phyloP scores from a whole-genome alignment of 2,113 vertebrate genomes.

The Neodon shergylaensis region DNA sequence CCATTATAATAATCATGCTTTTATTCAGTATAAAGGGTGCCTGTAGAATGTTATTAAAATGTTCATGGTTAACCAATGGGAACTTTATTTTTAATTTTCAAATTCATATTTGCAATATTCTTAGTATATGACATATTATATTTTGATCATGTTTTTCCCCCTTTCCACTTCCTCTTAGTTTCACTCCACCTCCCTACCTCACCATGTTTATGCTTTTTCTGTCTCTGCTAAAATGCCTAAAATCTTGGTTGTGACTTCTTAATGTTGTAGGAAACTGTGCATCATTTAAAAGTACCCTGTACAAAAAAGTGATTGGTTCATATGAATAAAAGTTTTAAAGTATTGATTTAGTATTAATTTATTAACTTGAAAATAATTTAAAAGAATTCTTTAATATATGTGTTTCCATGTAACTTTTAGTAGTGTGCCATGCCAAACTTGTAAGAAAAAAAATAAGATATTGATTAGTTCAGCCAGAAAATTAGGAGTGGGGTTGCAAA shows the following conservation, averaged over 20 bases:
- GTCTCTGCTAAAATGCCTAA: background rate
- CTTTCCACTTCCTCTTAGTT: background rate
- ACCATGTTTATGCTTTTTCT: background rate
- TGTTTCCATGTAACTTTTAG: background rate
- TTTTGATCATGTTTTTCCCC: background rate
- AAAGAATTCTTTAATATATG: background rate
- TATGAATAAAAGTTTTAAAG: background rate
- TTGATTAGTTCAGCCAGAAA: background rate
- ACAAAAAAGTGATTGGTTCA: background rate
- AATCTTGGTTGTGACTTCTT: background rate
- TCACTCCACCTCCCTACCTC: too few relatives aligned
- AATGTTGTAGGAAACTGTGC: background rate
- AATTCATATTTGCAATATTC: background rate
- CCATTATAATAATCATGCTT: background rate
- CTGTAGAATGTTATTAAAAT: background rate
- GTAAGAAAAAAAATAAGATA: background rate
- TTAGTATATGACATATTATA: background rate
- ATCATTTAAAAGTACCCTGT: background rate
- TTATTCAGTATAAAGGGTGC: background rate
- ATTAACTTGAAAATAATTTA: slow-evolving; percentile 12
- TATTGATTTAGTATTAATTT: background rate
- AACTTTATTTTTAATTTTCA: background rate
- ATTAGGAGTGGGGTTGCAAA: slow-evolving; percentile 3
- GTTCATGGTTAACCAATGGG: background rate
- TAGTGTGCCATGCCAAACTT: background rate